Base-by-base conservation (phyloP, 2,888 invertebrate genomes). In the Ariolimax columbianus region DNA sequence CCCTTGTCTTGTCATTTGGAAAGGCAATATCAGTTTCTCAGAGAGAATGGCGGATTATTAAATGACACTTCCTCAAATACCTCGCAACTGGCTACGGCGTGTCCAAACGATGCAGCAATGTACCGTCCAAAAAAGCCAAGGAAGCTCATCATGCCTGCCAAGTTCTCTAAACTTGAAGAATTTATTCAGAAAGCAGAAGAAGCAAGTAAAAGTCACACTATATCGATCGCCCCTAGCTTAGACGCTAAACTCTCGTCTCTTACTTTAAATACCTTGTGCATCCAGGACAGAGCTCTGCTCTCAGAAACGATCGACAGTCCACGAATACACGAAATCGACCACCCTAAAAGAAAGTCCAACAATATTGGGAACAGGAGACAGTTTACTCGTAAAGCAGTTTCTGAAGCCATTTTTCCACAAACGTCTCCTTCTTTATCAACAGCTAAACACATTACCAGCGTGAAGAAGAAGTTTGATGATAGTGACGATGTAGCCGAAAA, bases 101-200 rank as follows among this genome's bases (percentile, higher is more conserved):
- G 66, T n/a, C 7, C 38, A 40, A 63, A 30, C n/a, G 78, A 78
- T 23, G 33, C 26, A 11, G 38, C 63, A 40, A 23, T 40, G 40
- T 33, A 30, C 14, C n/a, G 1, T 0, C n/a, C 63, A n/a, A 66
- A 40, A 11, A 7, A 30, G 1, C 63, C 23, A 1, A 63, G 38
- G 23, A 38, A 30, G 17, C 40, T 59, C 2, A 14, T 59, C 0
- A 9, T 19, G 40, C n/a, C 63, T 17, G n/a, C 4, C 19, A 38
- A 43, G n/a, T 63, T 78, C 17, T 33, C 78, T 19, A 78, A 78
- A 38, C 51, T 80, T 0, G 80, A 80, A 70, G 80, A 80, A 38
- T 80, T 70, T 47, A 40, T 80, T 30, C 80, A 70, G 47, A 80
- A 33, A 47, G 66, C 51, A 11, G 80, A 80, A 36, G 70, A 55